Evolutionary conservation across 2,113 vertebrate species (phyloP), one percentile per base, ranked within the genome.

Genomic region (Sebastes schlegelii): DNA sequence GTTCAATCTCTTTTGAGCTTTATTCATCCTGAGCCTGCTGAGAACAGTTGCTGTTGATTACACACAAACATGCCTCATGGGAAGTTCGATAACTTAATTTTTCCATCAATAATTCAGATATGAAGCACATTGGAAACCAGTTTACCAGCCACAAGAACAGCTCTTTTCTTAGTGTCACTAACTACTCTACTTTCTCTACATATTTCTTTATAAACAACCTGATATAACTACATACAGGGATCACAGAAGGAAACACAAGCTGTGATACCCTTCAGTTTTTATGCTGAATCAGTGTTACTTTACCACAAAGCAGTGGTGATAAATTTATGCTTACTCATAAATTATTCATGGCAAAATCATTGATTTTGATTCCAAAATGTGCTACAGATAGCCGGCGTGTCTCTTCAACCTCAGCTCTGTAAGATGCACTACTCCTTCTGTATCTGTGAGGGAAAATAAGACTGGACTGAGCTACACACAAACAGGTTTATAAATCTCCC

Each of bases 321-420:
- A 48, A 42, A 52, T 79, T 68, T 71, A 70, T 57, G 54, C 65
- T 19, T 17, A 26, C 11, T 34, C 12, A 60, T 93, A 77, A 90
- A 93, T 92, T 84, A 91, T 91, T 90, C 54, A 91, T 86, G 51
- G 17, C 7, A 54, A 74, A 84, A 74, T n/a, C 55, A 92, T 89
- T 81, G 86, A 89, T 86, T 83, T 60, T 13, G 48, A 72, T 82
- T 78, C 45, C 54, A 83, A 76, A 88, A 79, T 80, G 80, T 84
- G 73, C 64, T 49, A 10, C 4, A 6, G 64, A 64, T 8, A 46
- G 19, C 2, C 61, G 48, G 16, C 23, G 55, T 69, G 46, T 84
- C 71, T 74, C 61, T 7, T 57, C 55, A 51, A 2, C 73, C 55
- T 58, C 26, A 17, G 26, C 69, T 77, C 80, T 65, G 49, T 72